Percentiles rank a stretch among this genome's conserved stretches.
Conservation (phyloP, 1,140 invertebrate genomes). For the Coptotermes formosanus region DNA sequence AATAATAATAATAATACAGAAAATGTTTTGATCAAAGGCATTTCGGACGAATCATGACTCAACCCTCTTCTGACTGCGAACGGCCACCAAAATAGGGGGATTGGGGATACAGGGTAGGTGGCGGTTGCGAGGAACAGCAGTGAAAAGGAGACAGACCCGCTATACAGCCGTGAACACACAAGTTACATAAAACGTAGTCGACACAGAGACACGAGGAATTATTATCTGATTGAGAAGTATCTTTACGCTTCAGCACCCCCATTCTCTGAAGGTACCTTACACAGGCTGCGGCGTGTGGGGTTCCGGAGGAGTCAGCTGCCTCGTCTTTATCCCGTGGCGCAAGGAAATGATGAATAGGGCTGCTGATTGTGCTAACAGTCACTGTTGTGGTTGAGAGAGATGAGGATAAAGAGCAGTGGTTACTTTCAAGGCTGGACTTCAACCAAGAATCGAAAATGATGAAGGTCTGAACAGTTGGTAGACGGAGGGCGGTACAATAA, state of each 20-base stretch:
- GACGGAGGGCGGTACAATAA: background rate
- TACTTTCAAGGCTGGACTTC: background rate
- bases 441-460: background rate
- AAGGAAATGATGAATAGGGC: background rate
- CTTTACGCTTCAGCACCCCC: constrained; percentile 42
- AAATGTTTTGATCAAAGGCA: too few species aligned
- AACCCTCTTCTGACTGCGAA: constrained; percentile 1
- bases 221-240: constrained; percentile 46
- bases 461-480: background rate
- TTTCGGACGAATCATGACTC: too few species aligned
- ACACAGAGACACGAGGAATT: constrained; percentile 28
- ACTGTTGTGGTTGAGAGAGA: background rate
- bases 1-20: too few species aligned
- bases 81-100: background rate
- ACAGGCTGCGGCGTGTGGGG: background rate
- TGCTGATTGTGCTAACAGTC: background rate
- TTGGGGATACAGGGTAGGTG: background rate
- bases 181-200: background rate
- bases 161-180: background rate
- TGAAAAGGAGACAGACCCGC: background rate
- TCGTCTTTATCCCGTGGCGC: background rate
- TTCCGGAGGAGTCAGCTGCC: background rate
- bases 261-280: constrained; percentile 38
- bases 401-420: background rate
- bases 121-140: background rate